These are phyloP conservation scores for Galerucella calmariensis DNA, from an alignment of 2,888 invertebrate genomes.

Conservation along the genomic window DNA sequence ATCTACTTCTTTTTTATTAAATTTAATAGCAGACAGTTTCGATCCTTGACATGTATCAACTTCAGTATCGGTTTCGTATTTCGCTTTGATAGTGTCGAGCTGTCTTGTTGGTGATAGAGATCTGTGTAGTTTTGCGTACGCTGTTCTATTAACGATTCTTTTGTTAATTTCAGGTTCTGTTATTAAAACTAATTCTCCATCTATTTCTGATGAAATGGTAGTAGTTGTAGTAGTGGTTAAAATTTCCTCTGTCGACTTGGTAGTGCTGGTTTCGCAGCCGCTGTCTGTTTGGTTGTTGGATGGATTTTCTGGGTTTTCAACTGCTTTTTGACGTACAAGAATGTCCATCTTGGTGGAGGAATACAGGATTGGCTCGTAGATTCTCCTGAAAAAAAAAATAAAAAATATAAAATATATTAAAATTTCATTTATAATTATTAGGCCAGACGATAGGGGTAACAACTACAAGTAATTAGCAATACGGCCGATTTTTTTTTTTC, in stretches of 20 bases:
- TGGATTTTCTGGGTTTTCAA: slow-evolving; percentile 6
- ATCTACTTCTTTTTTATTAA: slow-evolving; percentile 39
- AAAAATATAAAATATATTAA: slow-evolving; percentile 5
- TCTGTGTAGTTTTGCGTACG: slow-evolving; percentile 53
- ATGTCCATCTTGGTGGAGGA: slow-evolving; percentile 35
- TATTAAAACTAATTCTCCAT: slow-evolving; percentile 46
- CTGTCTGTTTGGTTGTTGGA: slow-evolving; percentile 28
- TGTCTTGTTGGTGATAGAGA: slow-evolving; percentile 46
- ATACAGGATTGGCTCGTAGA: slow-evolving; percentile 14
- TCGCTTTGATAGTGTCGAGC: slow-evolving; percentile 50
- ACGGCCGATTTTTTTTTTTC: no score
- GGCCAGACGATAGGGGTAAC: no score
- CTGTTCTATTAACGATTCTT: slow-evolving; percentile 50
- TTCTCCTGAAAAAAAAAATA: slow-evolving; percentile 38
- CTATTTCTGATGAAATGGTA: slow-evolving; percentile 11
- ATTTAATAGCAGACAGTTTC: slow-evolving; percentile 25
- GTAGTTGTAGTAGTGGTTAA: slow-evolving; percentile 11
- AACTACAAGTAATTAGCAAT: no score
- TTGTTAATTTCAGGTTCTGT: slow-evolving; percentile 46
- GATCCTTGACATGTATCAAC: neutral
- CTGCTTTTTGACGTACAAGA: slow-evolving; percentile 2
- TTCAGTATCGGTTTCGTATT: slow-evolving; percentile 46
- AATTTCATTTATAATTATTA: neutral
- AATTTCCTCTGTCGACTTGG: slow-evolving; percentile 19
- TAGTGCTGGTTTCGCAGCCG: slow-evolving; percentile 31